Evolutionary conservation across 2,797 vertebrate species (phyloP), one percentile per base, ranked within the genome.

Genomic region (Miichthys miiuy): DNA sequence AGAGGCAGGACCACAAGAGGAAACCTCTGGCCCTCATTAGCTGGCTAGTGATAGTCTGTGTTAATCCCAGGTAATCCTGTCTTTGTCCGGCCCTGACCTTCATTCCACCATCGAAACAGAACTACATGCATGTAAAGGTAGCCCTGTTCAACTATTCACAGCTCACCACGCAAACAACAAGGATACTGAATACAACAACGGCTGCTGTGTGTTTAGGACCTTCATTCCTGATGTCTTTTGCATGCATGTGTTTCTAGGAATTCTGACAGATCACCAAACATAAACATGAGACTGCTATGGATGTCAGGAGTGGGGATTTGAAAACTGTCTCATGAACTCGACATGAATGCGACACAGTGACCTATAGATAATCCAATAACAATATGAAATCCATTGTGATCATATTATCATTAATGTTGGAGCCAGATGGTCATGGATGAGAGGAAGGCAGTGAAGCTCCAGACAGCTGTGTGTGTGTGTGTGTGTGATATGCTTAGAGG

Each of bases 61-160:
- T 72, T 90, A 90, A 92, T 90, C 89, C 86, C 79, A 86, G 75
- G 79, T 93, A 90, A 92, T 92, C 89, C 87, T 18, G 75, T 71
- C 77, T 85, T 70, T 7, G 30, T 71, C 82, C 48, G n/a, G 79
- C 51, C 44, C 68, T 80, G 86, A 87, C 91, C 86, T 88, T 83
- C 73, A 87, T 74, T 74, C 61, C 58, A 34, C 62, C 34, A 14
- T 8, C 9, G 30, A 73, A 72, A 75, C 2, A 65, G 14, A 63
- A 57, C 52, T n/a, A 65, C 46, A 46, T 23, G 23, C 57, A 63
- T 21, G 46, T 42, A 30, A 52, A 77, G 23, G 10, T 46, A 23
- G n/a, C 20, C 30, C 21, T 0, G 9, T 23, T 67, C 70, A 30
- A 17, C 51, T 38, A 1, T 34, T 14, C 20, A 27, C 51, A 21